Conservation (phyloP, 2,113 vertebrate species). For the Acanthisitta chloris region DNA sequence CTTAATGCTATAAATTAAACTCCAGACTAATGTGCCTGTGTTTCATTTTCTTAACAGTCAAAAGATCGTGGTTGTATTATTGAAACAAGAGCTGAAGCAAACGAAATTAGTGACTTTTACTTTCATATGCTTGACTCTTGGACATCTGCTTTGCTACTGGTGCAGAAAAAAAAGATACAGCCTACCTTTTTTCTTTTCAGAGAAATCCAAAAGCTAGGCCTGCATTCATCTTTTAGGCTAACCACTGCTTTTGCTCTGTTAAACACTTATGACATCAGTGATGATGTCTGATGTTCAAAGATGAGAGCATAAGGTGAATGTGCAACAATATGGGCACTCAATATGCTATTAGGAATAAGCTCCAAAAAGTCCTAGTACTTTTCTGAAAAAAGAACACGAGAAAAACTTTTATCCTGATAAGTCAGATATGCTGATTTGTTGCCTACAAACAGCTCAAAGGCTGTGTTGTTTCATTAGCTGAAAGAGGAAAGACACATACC, state of each 20-base stretch:
- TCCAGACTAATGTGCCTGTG: background rate
- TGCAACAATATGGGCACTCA: background rate
- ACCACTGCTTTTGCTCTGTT: background rate
- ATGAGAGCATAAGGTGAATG: background rate
- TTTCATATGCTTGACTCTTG: background rate
- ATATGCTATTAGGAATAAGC: background rate
- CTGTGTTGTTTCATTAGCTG: background rate
- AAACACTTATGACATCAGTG: background rate
- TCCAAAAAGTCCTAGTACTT: background rate
- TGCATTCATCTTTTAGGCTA: background rate
- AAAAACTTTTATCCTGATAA: background rate
- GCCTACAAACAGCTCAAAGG: background rate
- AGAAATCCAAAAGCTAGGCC: background rate
- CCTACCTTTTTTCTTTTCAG: background rate
- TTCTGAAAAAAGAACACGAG: background rate
- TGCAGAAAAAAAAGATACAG: background rate
- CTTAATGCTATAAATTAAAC: no score
- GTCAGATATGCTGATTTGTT: background rate
- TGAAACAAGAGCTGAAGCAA: background rate
- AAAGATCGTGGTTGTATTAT: background rate
- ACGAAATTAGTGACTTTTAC: background rate
- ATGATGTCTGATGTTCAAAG: background rate
- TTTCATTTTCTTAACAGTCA: background rate
- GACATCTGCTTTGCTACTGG: background rate
- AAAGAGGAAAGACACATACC: background rate